Evolutionary conservation across 2,888 invertebrate species (phyloP).

Genomic region (Itoplectis maculator): DNA sequence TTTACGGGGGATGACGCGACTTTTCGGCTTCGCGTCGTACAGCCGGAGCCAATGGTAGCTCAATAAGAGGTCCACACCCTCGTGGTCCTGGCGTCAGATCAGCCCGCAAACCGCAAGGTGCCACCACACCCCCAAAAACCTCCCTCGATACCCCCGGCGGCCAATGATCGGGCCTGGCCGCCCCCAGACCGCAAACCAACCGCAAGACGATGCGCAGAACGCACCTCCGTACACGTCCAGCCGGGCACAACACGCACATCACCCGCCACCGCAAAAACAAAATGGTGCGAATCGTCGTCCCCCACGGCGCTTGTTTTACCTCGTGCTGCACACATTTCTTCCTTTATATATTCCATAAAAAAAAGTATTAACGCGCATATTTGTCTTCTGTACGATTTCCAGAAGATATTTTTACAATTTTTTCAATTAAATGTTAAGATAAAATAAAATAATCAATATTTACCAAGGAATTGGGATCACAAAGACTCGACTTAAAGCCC

Average conservation of each 20-base stretch:
- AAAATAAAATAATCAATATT: too few relatives aligned
- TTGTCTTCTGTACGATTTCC: neutral
- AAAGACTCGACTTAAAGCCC: too few relatives aligned
- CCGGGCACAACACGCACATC: conserved; percentile 74
- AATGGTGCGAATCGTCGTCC: conserved; percentile 78
- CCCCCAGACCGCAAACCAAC: conserved; percentile 84
- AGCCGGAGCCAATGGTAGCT: conserved; percentile 79
- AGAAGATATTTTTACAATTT: too few relatives aligned
- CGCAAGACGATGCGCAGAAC: conserved; percentile 85
- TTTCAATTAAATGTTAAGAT: too few relatives aligned
- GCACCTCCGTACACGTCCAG: conserved; percentile 70
- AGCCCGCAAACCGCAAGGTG: conserved; percentile 84
- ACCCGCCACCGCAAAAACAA: conserved; percentile 83
- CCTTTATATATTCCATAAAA: neutral
- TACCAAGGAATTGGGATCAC: too few relatives aligned
- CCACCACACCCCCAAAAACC: conserved; percentile 84
- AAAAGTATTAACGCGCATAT: neutral
- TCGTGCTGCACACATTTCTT: neutral
- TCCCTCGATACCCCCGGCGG: conserved; percentile 82
- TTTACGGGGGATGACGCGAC: conserved; percentile 21
- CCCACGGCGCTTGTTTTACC: neutral
- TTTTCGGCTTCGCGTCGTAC: conserved; percentile 40
- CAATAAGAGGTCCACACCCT: conserved; percentile 78
- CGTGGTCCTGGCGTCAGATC: conserved; percentile 67
- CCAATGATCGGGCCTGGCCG: conserved; percentile 84